phyloP scores from a whole-genome alignment of 2,113 vertebrate species.

The Pelobates fuscus region DNA sequence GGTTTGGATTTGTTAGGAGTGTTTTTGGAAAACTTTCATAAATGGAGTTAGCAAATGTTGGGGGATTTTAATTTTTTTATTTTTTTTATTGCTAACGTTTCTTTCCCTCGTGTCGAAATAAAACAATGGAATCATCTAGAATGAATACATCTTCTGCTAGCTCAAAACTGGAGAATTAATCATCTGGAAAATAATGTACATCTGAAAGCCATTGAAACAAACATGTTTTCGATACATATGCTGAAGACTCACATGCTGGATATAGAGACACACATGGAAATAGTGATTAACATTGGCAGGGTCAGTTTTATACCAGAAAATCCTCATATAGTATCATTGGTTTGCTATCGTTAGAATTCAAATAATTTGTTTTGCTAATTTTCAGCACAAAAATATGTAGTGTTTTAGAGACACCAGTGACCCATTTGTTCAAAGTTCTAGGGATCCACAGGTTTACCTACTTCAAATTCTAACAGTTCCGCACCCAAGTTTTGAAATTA shows the following conservation, averaged over 20 bases:
- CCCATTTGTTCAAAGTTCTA: too few relatives aligned
- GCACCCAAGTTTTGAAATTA: too few relatives aligned
- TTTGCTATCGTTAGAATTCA: too few relatives aligned
- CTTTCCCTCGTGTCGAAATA: conserved; percentile 13
- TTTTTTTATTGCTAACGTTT: background rate
- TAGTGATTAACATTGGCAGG: background rate
- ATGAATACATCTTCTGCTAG: conserved; percentile 5
- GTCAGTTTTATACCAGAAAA: too few relatives aligned
- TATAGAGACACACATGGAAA: background rate
- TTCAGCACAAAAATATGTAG: too few relatives aligned
- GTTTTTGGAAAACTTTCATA: conserved; percentile 38
- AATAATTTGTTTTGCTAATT: too few relatives aligned
- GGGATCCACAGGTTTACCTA: too few relatives aligned
- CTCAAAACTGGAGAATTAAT: conserved; percentile 18
- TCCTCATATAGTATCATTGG: too few relatives aligned
- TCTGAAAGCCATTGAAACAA: conserved; percentile 43
- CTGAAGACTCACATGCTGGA: background rate
- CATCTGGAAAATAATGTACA: conserved; percentile 25
- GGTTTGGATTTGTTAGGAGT: conserved; percentile 15
- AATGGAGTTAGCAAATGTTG: conserved; percentile 43
- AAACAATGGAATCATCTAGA: conserved; percentile 11
- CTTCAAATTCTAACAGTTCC: too few relatives aligned
- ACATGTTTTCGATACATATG: conserved; percentile 21
- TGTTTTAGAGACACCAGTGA: too few relatives aligned
- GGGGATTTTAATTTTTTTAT: conserved; percentile 28